Conservation (phyloP, 2,888 invertebrate genomes). For the Drosophila subquinaria region DNA sequence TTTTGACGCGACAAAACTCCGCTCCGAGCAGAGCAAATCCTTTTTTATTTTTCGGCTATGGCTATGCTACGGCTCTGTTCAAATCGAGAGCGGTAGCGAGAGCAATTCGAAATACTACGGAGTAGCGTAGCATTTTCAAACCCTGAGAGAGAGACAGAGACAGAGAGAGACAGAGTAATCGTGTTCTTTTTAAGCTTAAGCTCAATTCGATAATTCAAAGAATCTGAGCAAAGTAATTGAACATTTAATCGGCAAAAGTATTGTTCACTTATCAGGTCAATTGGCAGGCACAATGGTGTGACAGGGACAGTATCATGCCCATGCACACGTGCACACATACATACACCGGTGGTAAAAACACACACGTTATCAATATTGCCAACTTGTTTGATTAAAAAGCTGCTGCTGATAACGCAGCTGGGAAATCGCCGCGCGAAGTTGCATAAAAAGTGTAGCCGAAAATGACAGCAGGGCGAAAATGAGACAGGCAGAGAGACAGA, state of each 20-base stretch:
- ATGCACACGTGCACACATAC: not conserved
- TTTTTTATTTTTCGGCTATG: too few relatives aligned
- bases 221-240: conserved; percentile 29
- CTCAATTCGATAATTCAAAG: conserved; percentile 12
- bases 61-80: too few relatives aligned
- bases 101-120: too few relatives aligned
- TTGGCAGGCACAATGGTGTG: conserved; percentile 12
- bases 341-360: conserved; percentile 10
- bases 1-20: too few relatives aligned
- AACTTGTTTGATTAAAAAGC: conserved; percentile 74
- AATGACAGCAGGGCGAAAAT: conserved; percentile 7
- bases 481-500: not conserved
- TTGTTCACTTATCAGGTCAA: conserved; percentile 2
- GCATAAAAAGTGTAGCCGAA: conserved; percentile 26
- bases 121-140: too few relatives aligned
- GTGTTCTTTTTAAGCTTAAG: not conserved
- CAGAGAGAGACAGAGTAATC: not conserved
- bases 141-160: not conserved
- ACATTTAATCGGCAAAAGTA: conserved; percentile 21
- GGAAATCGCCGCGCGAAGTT: conserved; percentile 41
- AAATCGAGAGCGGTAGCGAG: too few relatives aligned
- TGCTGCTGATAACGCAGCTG: conserved; percentile 42
- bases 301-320: not conserved
- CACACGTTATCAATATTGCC: conserved; percentile 61
- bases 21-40: too few relatives aligned